Conservation (phyloP, 1,140 invertebrate species). For the Drosophila fuyamai region DNA sequence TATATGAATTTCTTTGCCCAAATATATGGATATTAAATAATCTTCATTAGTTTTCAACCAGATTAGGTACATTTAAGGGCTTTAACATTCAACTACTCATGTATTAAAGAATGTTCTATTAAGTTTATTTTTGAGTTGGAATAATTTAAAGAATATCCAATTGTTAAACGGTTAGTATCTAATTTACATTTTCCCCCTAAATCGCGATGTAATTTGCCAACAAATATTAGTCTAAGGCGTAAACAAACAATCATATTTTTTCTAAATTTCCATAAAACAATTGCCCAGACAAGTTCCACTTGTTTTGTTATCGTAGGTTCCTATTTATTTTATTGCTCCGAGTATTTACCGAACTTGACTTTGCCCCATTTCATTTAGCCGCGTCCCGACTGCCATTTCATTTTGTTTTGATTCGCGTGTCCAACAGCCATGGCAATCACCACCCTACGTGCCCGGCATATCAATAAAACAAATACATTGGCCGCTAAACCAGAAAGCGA, state of each 20-base stretch:
- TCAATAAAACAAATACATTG: conserved; percentile 45
- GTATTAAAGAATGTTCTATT: too few species aligned
- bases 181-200: too few species aligned
- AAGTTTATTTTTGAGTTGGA: too few species aligned
- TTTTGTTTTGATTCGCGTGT: conserved; percentile 23
- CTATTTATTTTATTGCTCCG: conserved; percentile 18
- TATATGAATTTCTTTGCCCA: too few species aligned
- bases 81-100: too few species aligned
- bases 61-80: too few species aligned
- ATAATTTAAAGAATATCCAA: too few species aligned
- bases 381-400: not conserved
- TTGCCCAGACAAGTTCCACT: not conserved
- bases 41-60: too few species aligned
- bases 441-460: conserved; percentile 51
- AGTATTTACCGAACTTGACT: conserved; percentile 15
- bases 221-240: not conserved
- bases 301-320: conserved; percentile 5
- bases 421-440: conserved; percentile 17
- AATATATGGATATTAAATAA: too few species aligned
- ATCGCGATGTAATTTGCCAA: too few species aligned
- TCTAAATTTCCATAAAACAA: conserved; percentile 13
- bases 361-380: conserved; percentile 8
- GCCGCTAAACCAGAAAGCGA: conserved; percentile 14
- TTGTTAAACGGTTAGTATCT: too few species aligned
- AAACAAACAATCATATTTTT: conserved; percentile 15